Base-by-base conservation (phyloP, 2,888 invertebrate species). In the Charanyca ferruginea region DNA sequence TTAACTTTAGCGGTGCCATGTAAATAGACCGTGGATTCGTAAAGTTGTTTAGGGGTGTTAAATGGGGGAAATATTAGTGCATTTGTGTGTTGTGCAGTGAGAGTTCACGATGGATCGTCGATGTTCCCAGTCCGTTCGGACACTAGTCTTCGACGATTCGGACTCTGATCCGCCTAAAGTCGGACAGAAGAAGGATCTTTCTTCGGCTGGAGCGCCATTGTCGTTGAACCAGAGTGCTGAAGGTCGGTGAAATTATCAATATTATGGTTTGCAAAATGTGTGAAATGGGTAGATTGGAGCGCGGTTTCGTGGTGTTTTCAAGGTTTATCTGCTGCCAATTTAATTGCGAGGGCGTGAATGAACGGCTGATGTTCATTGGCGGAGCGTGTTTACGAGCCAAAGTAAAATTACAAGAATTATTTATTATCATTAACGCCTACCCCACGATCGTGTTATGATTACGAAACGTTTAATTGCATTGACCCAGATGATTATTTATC, bases 101-200 rank as follows among this genome's bases (percentile, higher is more conserved):
- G 89, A 89, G 89, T 88, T 62, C 87, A 91, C 85, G 85, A 95
- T 95, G 95, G 95, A 95, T 89, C 96, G 96, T 73, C 96, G 96
- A 87, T 96, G 96, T 84, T 96, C 96, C 66, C 96, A 97, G 92
- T 97, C 97, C 74, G 98, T 97, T 61, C 96, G 98, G 90, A 97
- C 97, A 81, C 96, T 98, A 84, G 96, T 97, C 83, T 98, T 98
- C 89, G 97, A 98, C 90, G 97, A 98, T 92, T 96, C 96, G 58
- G 97, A 97, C 87, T 94, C 96, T 66, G 96, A 97, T 83, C 89
- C 85, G 77, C 91, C 93, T 79, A 94, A 94, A 88, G 82, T 85
- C 81, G 92, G 87, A 53, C 92, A 89, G 90, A 95, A 93, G 80
- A 94, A 94, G 84, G 93, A 93, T 73, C 83, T 94, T 73, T 80